Conservation (phyloP, 2,113 vertebrate genomes). For the human region GRCh38 chrX:106699501-106700000, state of each 20-base stretch:
- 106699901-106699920: background rate
- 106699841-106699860: background rate
- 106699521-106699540: background rate
- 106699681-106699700: background rate
- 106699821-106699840: background rate
- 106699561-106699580: background rate
- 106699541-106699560: background rate
- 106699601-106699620: background rate
- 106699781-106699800: background rate
- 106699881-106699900: conserved; percentile 23
- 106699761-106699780: background rate
- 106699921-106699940: background rate
- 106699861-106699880: background rate
- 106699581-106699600: background rate
- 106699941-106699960: background rate
- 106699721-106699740: background rate
- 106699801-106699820: background rate
- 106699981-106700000: background rate
- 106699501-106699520: background rate
- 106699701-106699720: background rate
- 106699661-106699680: conserved; percentile 33
- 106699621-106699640: background rate
- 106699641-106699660: background rate
- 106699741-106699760: background rate
- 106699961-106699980: background rate